Base-by-base conservation (phyloP, 2,113 vertebrate genomes). In the Excalfactoria chinensis region DNA sequence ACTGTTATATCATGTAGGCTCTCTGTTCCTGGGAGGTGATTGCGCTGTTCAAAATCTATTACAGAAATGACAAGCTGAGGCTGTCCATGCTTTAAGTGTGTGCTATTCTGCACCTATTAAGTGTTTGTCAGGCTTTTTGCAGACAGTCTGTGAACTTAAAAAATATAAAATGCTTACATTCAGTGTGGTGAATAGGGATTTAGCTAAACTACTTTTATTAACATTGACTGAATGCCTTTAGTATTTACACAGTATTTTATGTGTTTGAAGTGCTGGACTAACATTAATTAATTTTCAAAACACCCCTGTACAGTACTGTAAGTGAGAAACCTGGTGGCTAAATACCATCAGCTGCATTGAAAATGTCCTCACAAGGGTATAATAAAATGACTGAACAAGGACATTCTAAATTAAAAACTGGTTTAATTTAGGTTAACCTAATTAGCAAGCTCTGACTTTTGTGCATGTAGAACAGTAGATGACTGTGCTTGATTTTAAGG, bases 221-320 rank as follows among this genome's bases (percentile, higher is more conserved):
- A 70, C 68, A 35, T 32, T 78, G 87, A 53, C 43, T 91, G 37
- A 44, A 75, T 90, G 66, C 19, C 43, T 67, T 66, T 59, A 64
- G 37, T 94, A 66, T 90, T 88, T 86, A 62, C 35, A 14, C 74
- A 60, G 34, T 32, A 72, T 94, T 92, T 90, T 72, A 71, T 14
- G 60, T 55, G 77, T 90, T 34, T 46, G 41, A 81, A 94, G 62
- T 66, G 23, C 53, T 93, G 11, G 58, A 23, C 23, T 92, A 78
- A 62, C n/a, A 20, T 64, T 77, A 74, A 78, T 89, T 81, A 80
- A 51, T 93, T 86, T 93, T 93, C 56, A 84, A 74, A 92, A 64
- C 30, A 66, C 4, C 11, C 18, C 6, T 81, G 16, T 78, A 64
- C 11, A 3, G 7, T 73, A 53, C 16, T 44, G 19, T 48, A 81